Evolutionary conservation across 2,113 vertebrate species (phyloP).

Genomic region (Cacatua alba): DNA sequence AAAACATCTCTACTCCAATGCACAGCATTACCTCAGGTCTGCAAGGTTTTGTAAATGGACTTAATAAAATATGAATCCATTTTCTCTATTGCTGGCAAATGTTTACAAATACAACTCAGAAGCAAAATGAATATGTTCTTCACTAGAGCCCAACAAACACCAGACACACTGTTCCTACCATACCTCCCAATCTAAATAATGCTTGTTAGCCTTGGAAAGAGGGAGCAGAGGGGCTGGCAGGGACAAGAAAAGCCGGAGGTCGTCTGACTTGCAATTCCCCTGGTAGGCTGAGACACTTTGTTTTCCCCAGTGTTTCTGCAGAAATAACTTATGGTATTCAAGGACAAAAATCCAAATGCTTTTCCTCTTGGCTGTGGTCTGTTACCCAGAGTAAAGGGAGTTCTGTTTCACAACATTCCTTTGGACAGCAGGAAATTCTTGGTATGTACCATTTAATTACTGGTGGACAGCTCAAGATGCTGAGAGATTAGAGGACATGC

Average conservation of each 20-base stretch:
- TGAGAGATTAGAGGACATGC: neutral
- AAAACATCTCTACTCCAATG: neutral
- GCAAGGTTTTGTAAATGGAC: neutral
- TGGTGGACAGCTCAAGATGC: neutral
- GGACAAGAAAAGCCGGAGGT: neutral
- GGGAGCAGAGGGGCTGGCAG: neutral
- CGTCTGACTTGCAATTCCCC: neutral
- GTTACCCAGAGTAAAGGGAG: neutral
- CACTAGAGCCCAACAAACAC: neutral
- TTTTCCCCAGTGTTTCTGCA: neutral
- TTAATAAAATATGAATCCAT: neutral
- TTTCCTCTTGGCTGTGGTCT: neutral
- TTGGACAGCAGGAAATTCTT: neutral
- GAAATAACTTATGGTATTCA: neutral
- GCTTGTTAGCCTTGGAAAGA: neutral
- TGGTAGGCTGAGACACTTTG: neutral
- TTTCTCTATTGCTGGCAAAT: neutral
- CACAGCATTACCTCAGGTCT: neutral
- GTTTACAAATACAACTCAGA: neutral
- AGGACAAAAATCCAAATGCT: neutral
- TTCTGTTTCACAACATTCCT: neutral
- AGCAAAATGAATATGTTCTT: neutral
- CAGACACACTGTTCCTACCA: neutral
- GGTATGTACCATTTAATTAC: neutral
- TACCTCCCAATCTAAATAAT: neutral